Conservation (phyloP, 2,797 vertebrate species). For the Neostethus bicornis region DNA sequence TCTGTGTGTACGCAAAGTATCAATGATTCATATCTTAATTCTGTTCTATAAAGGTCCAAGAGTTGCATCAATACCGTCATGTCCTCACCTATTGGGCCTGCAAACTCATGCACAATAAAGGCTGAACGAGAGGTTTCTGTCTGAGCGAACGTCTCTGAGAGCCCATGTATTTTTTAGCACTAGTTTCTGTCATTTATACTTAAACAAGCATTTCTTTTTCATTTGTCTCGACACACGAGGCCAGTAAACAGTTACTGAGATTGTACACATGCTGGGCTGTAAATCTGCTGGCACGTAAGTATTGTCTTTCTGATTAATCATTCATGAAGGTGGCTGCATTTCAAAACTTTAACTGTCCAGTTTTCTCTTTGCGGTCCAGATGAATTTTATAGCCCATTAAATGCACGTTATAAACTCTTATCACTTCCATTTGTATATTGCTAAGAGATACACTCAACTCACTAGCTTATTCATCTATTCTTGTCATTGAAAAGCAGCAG, state of each 20-base stretch:
- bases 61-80: constrained; percentile 54
- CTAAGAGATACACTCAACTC: background rate
- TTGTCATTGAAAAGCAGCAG: background rate
- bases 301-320: background rate
- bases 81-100: constrained; percentile 43
- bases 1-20: constrained; percentile 40
- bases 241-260: constrained; percentile 2
- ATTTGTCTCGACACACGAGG: background rate
- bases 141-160: constrained; percentile 22
- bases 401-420: constrained; percentile 1
- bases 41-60: constrained; percentile 43
- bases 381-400: constrained; percentile 20
- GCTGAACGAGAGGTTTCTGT: constrained; percentile 25
- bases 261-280: background rate
- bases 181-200: constrained; percentile 6
- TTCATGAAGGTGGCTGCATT: constrained; percentile 9
- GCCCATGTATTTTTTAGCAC: constrained; percentile 10
- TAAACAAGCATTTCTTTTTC: background rate
- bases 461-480: background rate
- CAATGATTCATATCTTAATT: constrained; percentile 72
- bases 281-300: background rate
- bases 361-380: constrained; percentile 5
- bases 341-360: background rate
- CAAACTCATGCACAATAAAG: constrained; percentile 20
- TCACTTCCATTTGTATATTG: constrained; percentile 1